Base-by-base conservation (phyloP, 2,113 vertebrate species). In the Myrmecobius fasciatus region DNA sequence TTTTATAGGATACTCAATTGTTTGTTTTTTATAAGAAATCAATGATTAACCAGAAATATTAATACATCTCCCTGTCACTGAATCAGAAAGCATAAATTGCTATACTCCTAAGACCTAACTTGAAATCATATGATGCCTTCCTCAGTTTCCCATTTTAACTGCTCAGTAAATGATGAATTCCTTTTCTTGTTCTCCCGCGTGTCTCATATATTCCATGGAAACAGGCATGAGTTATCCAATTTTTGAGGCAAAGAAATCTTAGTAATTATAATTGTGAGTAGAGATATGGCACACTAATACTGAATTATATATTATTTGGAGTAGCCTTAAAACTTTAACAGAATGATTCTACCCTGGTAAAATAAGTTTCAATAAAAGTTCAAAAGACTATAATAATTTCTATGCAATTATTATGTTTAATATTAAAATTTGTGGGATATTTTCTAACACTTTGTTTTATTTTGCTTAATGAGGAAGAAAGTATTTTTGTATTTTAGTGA, bases 191-290 rank as follows among this genome's bases (percentile, higher is more conserved):
- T 75, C 31, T 60, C 54, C 26, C n/a, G 14, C n/a, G 36, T 91
- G 25, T 12, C 91, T 90, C 94, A 47, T n/a, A 88, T 96, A 28
- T 90, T 53, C 88, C 54, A 54, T 36, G 28, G 25, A 95, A 95
- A 83, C 36, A 89, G 20, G 75, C 48, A 94, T 31, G 8, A 28
- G 48, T 25, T 90, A 36, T 25, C 91, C 56, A 25, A n/a, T 94
- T 93, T 91, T 96, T 75, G 91, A 95, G 95, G 90, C 14, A 89
- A 36, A 92, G 91, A 89, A 93, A 5, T n/a, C 26, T 56, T 67
- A 5, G 75, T 47, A 95, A 31, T 47, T 95, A 0, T 75, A 90
- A 92, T 49, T 89, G 92, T 53, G 53, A 95, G 17, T 91, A 52
- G 4, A 52, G 47, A 54, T 96, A 95, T 89, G 36, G 4, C 31